Evolutionary conservation across 1,140 invertebrate genomes (phyloP).

Genomic region (Neocloeon triangulifer): DNA sequence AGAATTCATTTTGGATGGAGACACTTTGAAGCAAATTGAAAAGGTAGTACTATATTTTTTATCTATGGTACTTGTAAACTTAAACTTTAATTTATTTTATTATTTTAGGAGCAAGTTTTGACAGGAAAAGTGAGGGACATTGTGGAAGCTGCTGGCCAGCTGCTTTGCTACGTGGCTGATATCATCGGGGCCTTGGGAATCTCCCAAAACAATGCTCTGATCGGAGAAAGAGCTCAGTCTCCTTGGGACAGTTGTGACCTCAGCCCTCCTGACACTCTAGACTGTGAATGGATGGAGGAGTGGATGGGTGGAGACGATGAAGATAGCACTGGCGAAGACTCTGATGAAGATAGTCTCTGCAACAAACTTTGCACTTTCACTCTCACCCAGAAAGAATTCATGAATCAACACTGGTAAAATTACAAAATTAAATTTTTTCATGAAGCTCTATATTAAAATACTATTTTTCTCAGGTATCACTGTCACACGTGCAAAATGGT

Average conservation of each 20-base stretch:
- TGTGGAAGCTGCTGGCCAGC: conserved; percentile 53
- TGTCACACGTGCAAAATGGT: conserved; percentile 97
- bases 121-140: conserved; percentile 21
- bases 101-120: too few species aligned
- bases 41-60: too few species aligned
- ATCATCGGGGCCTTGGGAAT: conserved; percentile 34
- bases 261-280: conserved; percentile 42
- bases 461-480: conserved; percentile 57
- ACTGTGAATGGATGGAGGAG: conserved; percentile 66
- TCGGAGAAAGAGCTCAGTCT: conserved; percentile 15
- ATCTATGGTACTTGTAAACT: too few species aligned
- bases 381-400: conserved; percentile 91
- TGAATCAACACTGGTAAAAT: conserved; percentile 64
- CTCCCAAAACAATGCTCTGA: too few species aligned
- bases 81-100: too few species aligned
- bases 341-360: conserved; percentile 82
- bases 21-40: background rate
- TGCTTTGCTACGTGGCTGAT: conserved; percentile 50
- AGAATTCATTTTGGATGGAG: background rate
- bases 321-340: conserved; percentile 79
- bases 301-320: conserved; percentile 59
- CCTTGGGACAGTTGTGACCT: conserved; percentile 24
- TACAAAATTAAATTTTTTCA: background rate
- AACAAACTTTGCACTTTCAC: conserved; percentile 95
- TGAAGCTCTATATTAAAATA: conserved; percentile 8